phyloP scores from a whole-genome alignment of 2,888 invertebrate species.

The Laothoe populi region DNA sequence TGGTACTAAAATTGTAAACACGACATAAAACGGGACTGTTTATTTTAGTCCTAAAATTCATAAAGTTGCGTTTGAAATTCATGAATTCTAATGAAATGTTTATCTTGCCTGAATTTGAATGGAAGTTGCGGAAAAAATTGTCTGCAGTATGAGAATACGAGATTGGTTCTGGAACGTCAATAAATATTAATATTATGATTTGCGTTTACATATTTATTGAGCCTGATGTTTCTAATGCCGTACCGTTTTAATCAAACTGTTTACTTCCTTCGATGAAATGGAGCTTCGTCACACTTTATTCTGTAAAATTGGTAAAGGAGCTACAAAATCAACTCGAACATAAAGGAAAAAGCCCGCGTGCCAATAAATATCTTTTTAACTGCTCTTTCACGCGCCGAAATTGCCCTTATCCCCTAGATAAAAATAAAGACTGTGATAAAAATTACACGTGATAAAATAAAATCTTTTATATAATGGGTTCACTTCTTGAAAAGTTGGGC shows the following conservation, averaged over 20 bases:
- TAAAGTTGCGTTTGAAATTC: not conserved
- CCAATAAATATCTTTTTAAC: slow-evolving; percentile 13
- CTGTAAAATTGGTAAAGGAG: not conserved
- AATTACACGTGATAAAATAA: slow-evolving; percentile 17
- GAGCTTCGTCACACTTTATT: not conserved
- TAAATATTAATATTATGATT: not conserved
- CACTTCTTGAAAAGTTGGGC: not conserved
- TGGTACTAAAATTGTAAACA: slow-evolving; percentile 19
- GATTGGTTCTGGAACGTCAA: not conserved
- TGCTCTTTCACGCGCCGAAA: not conserved
- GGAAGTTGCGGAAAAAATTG: not conserved
- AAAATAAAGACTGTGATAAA: slow-evolving; percentile 4
- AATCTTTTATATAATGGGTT: slow-evolving; percentile 9
- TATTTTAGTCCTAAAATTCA: slow-evolving; percentile 1
- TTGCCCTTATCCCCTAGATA: slow-evolving; percentile 12
- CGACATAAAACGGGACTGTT: not conserved
- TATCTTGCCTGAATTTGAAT: not conserved
- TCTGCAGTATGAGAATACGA: not conserved
- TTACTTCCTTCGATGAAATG: not conserved
- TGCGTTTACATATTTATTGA: not conserved
- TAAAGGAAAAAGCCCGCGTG: not conserved
- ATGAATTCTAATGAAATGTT: not conserved
- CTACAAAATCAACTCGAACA: not conserved
- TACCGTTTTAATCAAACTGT: not conserved
- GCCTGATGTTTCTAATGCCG: not conserved